Conservation (phyloP, 2,888 invertebrate species). For the Smittia aterrima region DNA sequence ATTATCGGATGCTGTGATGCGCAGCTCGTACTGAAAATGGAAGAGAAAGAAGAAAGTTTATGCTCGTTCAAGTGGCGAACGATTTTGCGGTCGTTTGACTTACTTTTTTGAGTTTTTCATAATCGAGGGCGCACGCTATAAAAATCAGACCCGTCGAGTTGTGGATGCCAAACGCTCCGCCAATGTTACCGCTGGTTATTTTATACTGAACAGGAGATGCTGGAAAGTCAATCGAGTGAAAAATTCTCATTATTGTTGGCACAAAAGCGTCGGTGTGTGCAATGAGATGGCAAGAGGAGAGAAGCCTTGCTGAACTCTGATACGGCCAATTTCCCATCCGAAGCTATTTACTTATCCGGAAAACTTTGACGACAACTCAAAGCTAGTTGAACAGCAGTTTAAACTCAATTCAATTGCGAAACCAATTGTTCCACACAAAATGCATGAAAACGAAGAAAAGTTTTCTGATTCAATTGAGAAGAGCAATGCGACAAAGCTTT, state of each 20-base stretch:
- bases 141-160: slow-evolving; percentile 59
- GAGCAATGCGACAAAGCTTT: not conserved
- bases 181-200: slow-evolving; percentile 58
- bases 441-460: slow-evolving; percentile 26
- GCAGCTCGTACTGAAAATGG: slow-evolving; percentile 53
- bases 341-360: not conserved
- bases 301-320: not conserved
- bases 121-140: slow-evolving; percentile 58
- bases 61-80: not conserved
- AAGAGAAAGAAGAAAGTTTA: not conserved
- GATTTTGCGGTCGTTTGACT: slow-evolving; percentile 45
- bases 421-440: slow-evolving; percentile 26
- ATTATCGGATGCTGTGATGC: slow-evolving; percentile 56
- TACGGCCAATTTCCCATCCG: not conserved
- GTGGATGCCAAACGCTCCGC: slow-evolving; percentile 58
- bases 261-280: not conserved
- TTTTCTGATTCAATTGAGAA: slow-evolving; percentile 22
- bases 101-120: slow-evolving; percentile 57
- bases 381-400: slow-evolving; percentile 8
- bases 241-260: not conserved
- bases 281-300: not conserved
- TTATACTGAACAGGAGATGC: slow-evolving; percentile 58
- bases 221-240: slow-evolving; percentile 45
- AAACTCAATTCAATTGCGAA: not conserved
- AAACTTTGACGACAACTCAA: not conserved